Percentiles rank a stretch among this genome's conserved stretches.
phyloP scores from a whole-genome alignment of 2,888 invertebrate genomes.

The Drosophila fungiperda region DNA sequence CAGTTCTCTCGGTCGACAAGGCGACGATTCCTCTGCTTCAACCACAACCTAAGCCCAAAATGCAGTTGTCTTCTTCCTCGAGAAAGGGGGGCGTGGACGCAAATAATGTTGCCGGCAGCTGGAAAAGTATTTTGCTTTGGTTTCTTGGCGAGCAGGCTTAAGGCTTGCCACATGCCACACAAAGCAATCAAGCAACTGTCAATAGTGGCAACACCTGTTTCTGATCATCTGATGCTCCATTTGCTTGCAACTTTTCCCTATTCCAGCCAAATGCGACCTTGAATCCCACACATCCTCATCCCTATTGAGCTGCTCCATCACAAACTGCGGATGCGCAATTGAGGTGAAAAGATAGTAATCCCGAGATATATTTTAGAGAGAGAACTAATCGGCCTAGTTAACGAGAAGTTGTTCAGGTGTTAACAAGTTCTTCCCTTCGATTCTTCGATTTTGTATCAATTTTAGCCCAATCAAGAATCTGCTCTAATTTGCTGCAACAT shows the following conservation, averaged over 20 bases:
- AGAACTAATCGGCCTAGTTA: slow-evolving; percentile 9
- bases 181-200: slow-evolving; percentile 72
- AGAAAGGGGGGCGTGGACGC: slow-evolving; percentile 57
- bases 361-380: not conserved
- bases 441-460: slow-evolving; percentile 29
- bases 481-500: slow-evolving; percentile 65
- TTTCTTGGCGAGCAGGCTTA: slow-evolving; percentile 11
- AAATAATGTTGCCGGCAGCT: slow-evolving; percentile 25
- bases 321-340: slow-evolving; percentile 39
- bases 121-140: slow-evolving; percentile 7
- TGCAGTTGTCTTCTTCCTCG: slow-evolving; percentile 70
- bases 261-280: slow-evolving; percentile 55
- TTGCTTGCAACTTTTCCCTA: slow-evolving; percentile 22
- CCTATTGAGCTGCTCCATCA: slow-evolving; percentile 18
- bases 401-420: slow-evolving; percentile 26
- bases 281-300: slow-evolving; percentile 21
- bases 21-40: slow-evolving; percentile 38
- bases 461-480: slow-evolving; percentile 30
- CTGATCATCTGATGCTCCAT: slow-evolving; percentile 25
- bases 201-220: slow-evolving; percentile 70
- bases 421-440: slow-evolving; percentile 41
- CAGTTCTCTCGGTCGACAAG: slow-evolving; percentile 45
- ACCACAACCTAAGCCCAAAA: slow-evolving; percentile 38
- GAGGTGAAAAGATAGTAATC: slow-evolving; percentile 4
- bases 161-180: slow-evolving; percentile 65